phyloP scores from a whole-genome alignment of 2,888 invertebrate genomes.

The Mimumesa dahlbomi region DNA sequence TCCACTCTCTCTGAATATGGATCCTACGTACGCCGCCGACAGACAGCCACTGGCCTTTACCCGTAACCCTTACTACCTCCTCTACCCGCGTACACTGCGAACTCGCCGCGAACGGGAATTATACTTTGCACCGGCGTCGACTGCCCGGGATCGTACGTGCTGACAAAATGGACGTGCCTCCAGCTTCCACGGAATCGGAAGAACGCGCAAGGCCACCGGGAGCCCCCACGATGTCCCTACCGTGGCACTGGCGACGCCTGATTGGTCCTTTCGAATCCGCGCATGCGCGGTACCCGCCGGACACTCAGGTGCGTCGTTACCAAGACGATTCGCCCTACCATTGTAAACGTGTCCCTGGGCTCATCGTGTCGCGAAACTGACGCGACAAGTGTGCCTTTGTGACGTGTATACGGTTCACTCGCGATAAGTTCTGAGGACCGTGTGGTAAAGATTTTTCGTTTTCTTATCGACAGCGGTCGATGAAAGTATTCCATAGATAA shows the following conservation, averaged over 20 bases:
- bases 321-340: slow-evolving; percentile 22
- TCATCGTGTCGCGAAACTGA: background rate
- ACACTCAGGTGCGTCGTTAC: slow-evolving; percentile 37
- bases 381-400: slow-evolving; percentile 44
- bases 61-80: slow-evolving; percentile 44
- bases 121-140: slow-evolving; percentile 76
- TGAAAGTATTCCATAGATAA: background rate
- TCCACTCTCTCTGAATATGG: background rate
- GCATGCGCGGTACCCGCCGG: slow-evolving; percentile 43
- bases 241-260: slow-evolving; percentile 12
- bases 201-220: slow-evolving; percentile 62
- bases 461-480: background rate
- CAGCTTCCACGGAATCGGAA: slow-evolving; percentile 47
- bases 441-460: background rate
- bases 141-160: slow-evolving; percentile 73
- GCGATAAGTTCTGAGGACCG: slow-evolving; percentile 32
- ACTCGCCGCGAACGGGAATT: slow-evolving; percentile 70
- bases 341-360: background rate
- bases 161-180: slow-evolving; percentile 74
- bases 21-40: slow-evolving; percentile 59
- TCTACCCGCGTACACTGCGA: slow-evolving; percentile 57
- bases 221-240: slow-evolving; percentile 61
- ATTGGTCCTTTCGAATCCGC: slow-evolving; percentile 67
- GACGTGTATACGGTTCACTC: slow-evolving; percentile 45
- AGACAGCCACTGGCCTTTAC: slow-evolving; percentile 73